A percentile compares a stretch with the other conserved stretches of the same genome.
These are phyloP conservation scores for Manis crassicaudata DNA, from an alignment of 2,797 vertebrate genomes.

Conservation along the genomic window DNA sequence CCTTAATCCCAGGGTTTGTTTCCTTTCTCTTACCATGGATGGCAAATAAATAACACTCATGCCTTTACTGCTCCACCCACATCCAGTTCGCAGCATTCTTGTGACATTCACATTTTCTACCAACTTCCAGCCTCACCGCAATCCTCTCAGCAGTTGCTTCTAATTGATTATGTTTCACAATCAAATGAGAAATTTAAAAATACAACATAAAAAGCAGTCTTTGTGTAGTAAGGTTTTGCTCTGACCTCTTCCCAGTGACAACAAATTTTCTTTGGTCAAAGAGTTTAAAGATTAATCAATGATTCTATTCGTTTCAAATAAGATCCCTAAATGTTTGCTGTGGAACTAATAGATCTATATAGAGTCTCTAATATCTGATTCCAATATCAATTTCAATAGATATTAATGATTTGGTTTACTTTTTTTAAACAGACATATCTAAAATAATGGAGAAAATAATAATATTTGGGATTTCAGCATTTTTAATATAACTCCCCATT, in stretches of 20 bases:
- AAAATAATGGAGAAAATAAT: not conserved
- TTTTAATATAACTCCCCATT: not conserved
- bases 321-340: not conserved
- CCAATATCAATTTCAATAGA: not conserved
- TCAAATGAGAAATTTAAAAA: not conserved
- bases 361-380: not conserved
- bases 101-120: not conserved
- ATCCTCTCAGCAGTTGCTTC: not conserved
- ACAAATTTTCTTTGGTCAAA: not conserved
- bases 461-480: not conserved
- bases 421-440: not conserved
- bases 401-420: not conserved
- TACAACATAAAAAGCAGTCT: not conserved
- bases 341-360: not conserved
- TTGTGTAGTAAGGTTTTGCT: fast-evolving
- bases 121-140: not conserved
- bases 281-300: not conserved
- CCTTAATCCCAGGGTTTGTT: not conserved
- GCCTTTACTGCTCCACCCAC: not conserved
- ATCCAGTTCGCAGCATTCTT: not conserved
- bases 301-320: not conserved
- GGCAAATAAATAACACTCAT: not conserved
- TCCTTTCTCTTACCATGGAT: not conserved
- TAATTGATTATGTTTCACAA: not conserved
- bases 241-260: not conserved